Base-by-base conservation (phyloP, 2,888 invertebrate genomes). In the Coleophora deauratella region DNA sequence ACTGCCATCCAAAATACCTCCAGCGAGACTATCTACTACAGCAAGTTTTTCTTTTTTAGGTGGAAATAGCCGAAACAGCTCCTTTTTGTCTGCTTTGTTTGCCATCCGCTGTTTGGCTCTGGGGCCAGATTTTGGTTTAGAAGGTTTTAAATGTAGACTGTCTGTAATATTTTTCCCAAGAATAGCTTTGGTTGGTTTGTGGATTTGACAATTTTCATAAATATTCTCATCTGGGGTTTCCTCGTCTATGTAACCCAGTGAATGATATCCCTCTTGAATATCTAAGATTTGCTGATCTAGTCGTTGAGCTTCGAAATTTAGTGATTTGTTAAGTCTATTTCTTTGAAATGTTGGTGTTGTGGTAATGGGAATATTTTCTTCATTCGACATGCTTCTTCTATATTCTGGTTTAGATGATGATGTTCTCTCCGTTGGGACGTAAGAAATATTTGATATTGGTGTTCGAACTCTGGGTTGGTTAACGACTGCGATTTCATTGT, bases 281-380 rank as follows among this genome's bases (percentile, higher is more conserved):
- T 86, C 82, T 39, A 86, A 59, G 54, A 86, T 85, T 62, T 86
- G 86, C 51, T 86, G 86, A 47, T 86, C 86, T 54, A 86, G 52
- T 43, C 75, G 66, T 47, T 86, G 85, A 1, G 75, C 81, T 55
- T 84, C 82, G 46, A 81, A 84, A 48, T 86, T 85, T 0, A 87
- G 64, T 2, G 86, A 86, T 55, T 85, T 81, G 50, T 87, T 86
- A 31, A 86, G 47, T 48, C 85, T 79, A 51, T 80, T 82, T 60
- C 86, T 76, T 70, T 86, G 75, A 52, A 87, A 87, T 50, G 69
- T 75, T n/a, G 82, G 81, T 37, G 84, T 80, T 15, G 62, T 67
- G 9, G 68, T 59, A 40, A 75, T 72, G 8, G 79, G 64, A 27
- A 62, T 41, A 35, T 70, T 65, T 8, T 80, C 70, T 53, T 84